These are phyloP conservation scores for Cephus rjabovi DNA, from an alignment of 2,888 invertebrate species.

Conservation along the genomic window DNA sequence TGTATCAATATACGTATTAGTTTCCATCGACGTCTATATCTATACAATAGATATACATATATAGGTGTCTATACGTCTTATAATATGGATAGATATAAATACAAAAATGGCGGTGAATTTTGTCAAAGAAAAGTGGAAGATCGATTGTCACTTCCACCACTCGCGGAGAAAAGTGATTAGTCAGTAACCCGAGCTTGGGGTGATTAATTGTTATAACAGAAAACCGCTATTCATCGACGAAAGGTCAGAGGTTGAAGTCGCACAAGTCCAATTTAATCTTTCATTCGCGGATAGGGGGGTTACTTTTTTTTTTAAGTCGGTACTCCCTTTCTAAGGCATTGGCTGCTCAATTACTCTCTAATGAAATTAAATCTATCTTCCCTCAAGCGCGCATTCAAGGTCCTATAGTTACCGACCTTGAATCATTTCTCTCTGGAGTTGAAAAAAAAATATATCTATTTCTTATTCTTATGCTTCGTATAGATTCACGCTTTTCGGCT, in stretches of 20 bases:
- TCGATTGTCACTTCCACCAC: background rate
- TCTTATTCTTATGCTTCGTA: no score
- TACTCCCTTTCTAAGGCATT: background rate
- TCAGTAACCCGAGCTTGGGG: background rate
- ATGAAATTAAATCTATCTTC: background rate
- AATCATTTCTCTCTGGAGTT: no score
- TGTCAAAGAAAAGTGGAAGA: background rate
- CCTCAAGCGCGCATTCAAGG: background rate
- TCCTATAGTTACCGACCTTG: no score
- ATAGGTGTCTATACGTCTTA: no score
- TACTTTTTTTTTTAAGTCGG: background rate
- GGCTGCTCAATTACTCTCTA: background rate
- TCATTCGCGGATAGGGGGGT: background rate
- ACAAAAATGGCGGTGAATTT: background rate
- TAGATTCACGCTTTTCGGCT: no score
- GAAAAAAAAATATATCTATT: no score
- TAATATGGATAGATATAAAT: no score
- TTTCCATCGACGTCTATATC: no score
- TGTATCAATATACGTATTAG: no score
- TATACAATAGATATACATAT: no score
- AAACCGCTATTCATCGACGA: background rate
- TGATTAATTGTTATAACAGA: background rate
- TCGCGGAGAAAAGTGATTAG: background rate
- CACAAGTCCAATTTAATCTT: background rate
- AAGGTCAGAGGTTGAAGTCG: background rate